A percentile compares a stretch with the other conserved stretches of the same genome.
Conservation (phyloP, 2,113 vertebrate species). For the Xenopus borealis region DNA sequence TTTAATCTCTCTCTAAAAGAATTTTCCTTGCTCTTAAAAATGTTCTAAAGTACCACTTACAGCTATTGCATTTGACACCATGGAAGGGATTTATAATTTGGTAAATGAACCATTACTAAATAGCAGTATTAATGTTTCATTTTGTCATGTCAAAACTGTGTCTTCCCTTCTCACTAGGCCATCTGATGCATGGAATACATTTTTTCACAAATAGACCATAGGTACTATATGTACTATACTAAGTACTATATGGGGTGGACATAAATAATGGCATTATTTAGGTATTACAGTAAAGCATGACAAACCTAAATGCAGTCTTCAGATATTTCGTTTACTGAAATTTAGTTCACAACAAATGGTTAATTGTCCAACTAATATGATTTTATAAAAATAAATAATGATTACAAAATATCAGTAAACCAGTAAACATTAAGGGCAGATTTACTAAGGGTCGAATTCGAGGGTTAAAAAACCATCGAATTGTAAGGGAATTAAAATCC, state of each 20-base stretch:
- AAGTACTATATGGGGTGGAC: not conserved
- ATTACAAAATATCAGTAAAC: no score
- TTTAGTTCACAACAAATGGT: no score
- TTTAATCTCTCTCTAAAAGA: conserved; percentile 45
- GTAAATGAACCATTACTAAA: conserved; percentile 44
- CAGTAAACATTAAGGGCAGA: no score
- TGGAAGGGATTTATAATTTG: conserved; percentile 43
- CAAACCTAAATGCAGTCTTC: not conserved
- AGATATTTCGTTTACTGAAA: no score
- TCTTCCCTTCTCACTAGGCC: conserved; percentile 12
- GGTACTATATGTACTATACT: no score
- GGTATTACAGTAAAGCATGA: not conserved
- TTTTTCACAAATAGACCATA: not conserved
- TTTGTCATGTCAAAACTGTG: conserved; percentile 36
- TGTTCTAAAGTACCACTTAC: conserved; percentile 44
- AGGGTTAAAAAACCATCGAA: no score
- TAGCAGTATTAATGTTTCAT: conserved; percentile 38
- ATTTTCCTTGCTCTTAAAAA: conserved; percentile 45
- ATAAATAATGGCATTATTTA: not conserved
- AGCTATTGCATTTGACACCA: conserved; percentile 31
- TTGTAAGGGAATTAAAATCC: no score
- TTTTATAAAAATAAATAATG: no score
- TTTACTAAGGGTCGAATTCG: no score
- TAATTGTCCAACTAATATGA: no score
- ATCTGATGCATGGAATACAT: not conserved